These are phyloP conservation scores for Chaetophractus vellerosus DNA, from an alignment of 2,797 vertebrate genomes.

Conservation along the genomic window DNA sequence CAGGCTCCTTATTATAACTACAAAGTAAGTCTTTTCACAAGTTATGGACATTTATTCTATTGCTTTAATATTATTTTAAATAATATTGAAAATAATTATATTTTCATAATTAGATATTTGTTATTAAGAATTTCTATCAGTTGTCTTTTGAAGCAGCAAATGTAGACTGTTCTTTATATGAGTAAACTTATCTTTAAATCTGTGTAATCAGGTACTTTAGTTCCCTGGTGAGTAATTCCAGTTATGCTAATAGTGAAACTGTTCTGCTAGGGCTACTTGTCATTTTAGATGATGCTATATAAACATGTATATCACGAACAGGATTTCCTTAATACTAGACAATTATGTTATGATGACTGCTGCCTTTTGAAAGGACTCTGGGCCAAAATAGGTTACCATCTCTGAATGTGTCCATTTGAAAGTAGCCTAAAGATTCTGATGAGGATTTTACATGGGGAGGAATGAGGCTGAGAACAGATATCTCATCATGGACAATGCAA, in stretches of 20 bases:
- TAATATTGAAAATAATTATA: not conserved
- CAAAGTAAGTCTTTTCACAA: conserved; percentile 89
- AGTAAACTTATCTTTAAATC: conserved; percentile 51
- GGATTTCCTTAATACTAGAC: conserved; percentile 40
- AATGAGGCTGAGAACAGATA: not conserved
- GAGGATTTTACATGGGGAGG: not conserved
- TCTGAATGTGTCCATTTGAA: not conserved
- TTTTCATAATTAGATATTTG: conserved; percentile 49
- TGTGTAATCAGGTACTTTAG: conserved; percentile 51
- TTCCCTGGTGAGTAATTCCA: conserved; percentile 44
- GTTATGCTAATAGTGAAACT: conserved; percentile 20
- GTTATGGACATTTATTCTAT: not conserved
- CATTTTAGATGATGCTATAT: conserved; percentile 52
- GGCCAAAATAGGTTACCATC: not conserved
- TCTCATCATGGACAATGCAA: not conserved
- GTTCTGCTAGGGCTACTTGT: conserved; percentile 19
- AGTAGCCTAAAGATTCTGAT: conserved; percentile 14
- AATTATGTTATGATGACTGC: not conserved
- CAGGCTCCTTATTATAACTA: conserved; percentile 96
- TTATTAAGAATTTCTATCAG: conserved; percentile 36
- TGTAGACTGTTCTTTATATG: not conserved
- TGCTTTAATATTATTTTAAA: not conserved
- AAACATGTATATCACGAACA: conserved; percentile 50
- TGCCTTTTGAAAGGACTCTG: conserved; percentile 53
- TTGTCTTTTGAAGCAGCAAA: conserved; percentile 55